phyloP scores from a whole-genome alignment of 2,888 invertebrate genomes.

The Drosophila tanythrix region DNA sequence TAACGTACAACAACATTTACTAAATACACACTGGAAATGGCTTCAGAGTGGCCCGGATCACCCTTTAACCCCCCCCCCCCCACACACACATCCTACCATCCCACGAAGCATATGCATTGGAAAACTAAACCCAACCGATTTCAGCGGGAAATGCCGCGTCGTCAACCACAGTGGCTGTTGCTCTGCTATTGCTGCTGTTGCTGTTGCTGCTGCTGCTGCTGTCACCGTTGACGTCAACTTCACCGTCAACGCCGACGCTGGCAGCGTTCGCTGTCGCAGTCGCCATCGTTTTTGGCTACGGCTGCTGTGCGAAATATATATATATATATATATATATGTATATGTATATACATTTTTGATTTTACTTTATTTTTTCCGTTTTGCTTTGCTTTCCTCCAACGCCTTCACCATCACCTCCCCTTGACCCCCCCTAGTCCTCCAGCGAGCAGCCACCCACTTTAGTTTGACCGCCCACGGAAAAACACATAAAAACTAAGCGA shows the following conservation, averaged over 20 bases:
- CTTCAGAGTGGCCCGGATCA: slow-evolving; percentile 4
- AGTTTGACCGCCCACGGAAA: slow-evolving; percentile 16
- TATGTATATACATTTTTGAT: neutral
- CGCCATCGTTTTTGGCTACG: slow-evolving; percentile 7
- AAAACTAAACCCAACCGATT: slow-evolving; percentile 67
- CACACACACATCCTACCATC: neutral
- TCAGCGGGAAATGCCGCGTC: slow-evolving; percentile 41
- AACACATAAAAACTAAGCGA: slow-evolving; percentile 20
- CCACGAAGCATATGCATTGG: slow-evolving; percentile 63
- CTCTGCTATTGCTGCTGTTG: slow-evolving; percentile 1
- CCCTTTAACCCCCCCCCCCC: neutral
- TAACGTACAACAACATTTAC: slow-evolving; percentile 71
- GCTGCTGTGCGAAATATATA: slow-evolving; percentile 12
- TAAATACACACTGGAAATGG: slow-evolving; percentile 79
- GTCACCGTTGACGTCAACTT: slow-evolving; percentile 24
- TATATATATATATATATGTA: neutral
- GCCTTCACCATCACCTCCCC: neutral
- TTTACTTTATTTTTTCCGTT: slow-evolving; percentile 6
- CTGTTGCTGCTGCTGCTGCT: slow-evolving; percentile 4
- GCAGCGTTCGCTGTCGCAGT: slow-evolving; percentile 8
- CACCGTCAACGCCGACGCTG: slow-evolving; percentile 20
- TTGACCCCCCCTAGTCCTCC: too few relatives aligned
- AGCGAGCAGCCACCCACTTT: neutral
- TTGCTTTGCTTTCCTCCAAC: neutral
- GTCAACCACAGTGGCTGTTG: slow-evolving; percentile 17